Evolutionary conservation across 2,888 invertebrate species (phyloP).

Genomic region (Tortrix viridana): DNA sequence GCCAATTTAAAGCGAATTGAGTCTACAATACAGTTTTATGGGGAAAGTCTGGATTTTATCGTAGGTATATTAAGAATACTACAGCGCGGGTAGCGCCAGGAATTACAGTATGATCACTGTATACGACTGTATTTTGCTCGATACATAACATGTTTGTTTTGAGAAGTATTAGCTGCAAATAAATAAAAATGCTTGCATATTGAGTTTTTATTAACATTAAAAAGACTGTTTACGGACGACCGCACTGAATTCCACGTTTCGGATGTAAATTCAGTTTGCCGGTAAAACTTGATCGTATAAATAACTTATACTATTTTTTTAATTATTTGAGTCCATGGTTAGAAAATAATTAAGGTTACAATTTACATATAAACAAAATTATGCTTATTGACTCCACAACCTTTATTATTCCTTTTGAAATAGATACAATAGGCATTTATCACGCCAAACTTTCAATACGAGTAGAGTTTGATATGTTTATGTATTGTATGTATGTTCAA

Average conservation of each 20-base stretch:
- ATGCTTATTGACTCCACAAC: too few species aligned
- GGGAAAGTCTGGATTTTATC: constrained; percentile 2
- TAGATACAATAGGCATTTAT: background rate
- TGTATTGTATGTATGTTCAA: background rate
- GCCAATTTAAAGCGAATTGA: constrained; percentile 1
- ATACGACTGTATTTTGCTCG: constrained; percentile 6
- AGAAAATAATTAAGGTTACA: too few species aligned
- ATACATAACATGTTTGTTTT: background rate
- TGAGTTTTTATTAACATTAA: background rate
- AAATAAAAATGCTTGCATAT: too few species aligned
- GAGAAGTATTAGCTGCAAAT: background rate
- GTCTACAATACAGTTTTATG: background rate
- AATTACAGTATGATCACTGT: constrained; percentile 8
- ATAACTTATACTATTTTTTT: too few species aligned
- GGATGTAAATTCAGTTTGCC: background rate
- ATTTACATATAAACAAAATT: too few species aligned
- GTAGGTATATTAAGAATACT: background rate
- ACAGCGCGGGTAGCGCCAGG: background rate
- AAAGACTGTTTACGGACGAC: background rate
- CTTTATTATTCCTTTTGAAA: too few species aligned
- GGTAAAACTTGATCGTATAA: background rate
- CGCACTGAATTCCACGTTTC: background rate
- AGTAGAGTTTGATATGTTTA: background rate
- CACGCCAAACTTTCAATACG: background rate
- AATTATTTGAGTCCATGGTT: too few species aligned